Evolutionary conservation across 2,888 invertebrate species (phyloP).

Genomic region (Buathra laborator): DNA sequence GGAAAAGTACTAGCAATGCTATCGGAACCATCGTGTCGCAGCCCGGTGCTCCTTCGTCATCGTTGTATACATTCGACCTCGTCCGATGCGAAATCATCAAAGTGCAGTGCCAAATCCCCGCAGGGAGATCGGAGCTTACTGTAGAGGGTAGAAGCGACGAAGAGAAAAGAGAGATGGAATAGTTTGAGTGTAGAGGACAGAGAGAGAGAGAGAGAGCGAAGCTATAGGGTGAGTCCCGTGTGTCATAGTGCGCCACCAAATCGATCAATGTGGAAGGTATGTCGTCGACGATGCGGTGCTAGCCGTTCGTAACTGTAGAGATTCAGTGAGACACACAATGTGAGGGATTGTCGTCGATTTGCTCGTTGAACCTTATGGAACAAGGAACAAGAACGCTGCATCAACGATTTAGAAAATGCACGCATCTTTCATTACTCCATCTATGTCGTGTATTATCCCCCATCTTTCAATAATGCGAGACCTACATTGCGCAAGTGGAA

Average conservation of each 20-base stretch:
- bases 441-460: neutral
- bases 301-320: slow-evolving; percentile 30
- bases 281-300: slow-evolving; percentile 45
- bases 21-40: slow-evolving; percentile 9
- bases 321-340: slow-evolving; percentile 30
- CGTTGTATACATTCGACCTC: slow-evolving; percentile 38
- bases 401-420: slow-evolving; percentile 11
- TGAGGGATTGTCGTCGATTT: slow-evolving; percentile 25
- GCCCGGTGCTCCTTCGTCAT: slow-evolving; percentile 24
- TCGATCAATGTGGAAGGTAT: slow-evolving; percentile 60
- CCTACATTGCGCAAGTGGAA: neutral
- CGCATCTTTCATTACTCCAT: neutral
- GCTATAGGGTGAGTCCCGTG: slow-evolving; percentile 41
- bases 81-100: slow-evolving; percentile 64
- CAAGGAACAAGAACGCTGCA: neutral
- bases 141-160: slow-evolving; percentile 20
- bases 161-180: slow-evolving; percentile 35
- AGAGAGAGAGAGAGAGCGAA: slow-evolving; percentile 2
- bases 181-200: slow-evolving; percentile 12
- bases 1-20: slow-evolving; percentile 19
- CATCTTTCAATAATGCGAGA: neutral
- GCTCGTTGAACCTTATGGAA: neutral
- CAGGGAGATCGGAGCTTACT: slow-evolving; percentile 52
- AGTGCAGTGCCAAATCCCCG: slow-evolving; percentile 66
- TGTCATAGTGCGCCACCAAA: slow-evolving; percentile 65